Percentiles rank a stretch among this genome's conserved stretches.
These are phyloP conservation scores for Lagodon rhomboides DNA, from an alignment of 2,797 vertebrate species.

Conservation along the genomic window DNA sequence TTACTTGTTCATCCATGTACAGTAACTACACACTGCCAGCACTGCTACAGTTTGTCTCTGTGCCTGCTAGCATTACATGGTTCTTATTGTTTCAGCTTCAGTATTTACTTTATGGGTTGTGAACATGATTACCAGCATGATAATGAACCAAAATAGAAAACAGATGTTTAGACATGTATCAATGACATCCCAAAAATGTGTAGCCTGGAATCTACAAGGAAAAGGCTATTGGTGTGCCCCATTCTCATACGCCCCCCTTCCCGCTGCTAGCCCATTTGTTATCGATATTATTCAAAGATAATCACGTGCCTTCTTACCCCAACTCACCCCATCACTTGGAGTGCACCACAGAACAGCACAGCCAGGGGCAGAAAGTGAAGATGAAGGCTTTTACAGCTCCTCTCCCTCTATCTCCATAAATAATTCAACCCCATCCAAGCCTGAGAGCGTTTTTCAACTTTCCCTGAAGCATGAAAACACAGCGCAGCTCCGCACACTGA, in stretches of 20 bases:
- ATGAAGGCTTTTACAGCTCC: conserved; percentile 70
- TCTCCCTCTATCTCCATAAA: conserved; percentile 68
- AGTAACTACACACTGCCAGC: background rate
- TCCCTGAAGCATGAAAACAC: conserved; percentile 71
- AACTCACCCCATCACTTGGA: conserved; percentile 53
- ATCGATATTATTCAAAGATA: conserved; percentile 26
- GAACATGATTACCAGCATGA: background rate
- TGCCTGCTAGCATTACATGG: background rate
- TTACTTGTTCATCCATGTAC: background rate
- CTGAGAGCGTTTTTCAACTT: conserved; percentile 63
- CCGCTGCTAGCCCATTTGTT: conserved; percentile 9
- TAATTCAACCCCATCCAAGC: conserved; percentile 70
- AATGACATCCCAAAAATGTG: conserved; percentile 8
- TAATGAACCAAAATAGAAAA: conserved; percentile 15
- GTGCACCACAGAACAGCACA: conserved; percentile 40
- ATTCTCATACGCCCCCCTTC: background rate
- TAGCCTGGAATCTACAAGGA: background rate
- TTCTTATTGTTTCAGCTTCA: background rate
- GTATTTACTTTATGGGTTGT: background rate
- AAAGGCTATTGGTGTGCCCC: background rate
- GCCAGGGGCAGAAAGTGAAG: conserved; percentile 61
- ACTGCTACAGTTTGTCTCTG: background rate
- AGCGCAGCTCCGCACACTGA: conserved; percentile 32
- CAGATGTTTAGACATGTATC: conserved; percentile 25
- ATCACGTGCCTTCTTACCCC: conserved; percentile 50